Percentiles rank a stretch among this genome's conserved stretches.
phyloP scores from a whole-genome alignment of 2,888 invertebrate genomes.

The Lamproptera curius region DNA sequence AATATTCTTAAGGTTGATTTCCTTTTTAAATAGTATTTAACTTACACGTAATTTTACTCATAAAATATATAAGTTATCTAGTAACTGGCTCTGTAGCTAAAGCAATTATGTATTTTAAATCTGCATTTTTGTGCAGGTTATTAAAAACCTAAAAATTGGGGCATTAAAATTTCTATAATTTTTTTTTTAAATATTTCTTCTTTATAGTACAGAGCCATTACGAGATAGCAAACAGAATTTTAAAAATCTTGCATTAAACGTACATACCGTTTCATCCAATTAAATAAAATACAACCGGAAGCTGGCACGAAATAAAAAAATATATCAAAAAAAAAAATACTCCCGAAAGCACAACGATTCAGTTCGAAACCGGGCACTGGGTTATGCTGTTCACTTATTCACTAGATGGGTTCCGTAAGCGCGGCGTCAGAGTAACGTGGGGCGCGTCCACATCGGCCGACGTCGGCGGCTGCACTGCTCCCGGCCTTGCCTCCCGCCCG shows the following conservation, averaged over 20 bases:
- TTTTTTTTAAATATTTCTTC: no score
- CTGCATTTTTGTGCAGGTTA: no score
- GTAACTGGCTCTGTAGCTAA: no score
- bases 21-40: neutral
- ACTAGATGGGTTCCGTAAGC: slow-evolving; percentile 32
- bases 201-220: no score
- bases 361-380: slow-evolving; percentile 24
- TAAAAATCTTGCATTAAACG: no score
- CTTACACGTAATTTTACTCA: no score
- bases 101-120: no score
- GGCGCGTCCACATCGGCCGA: slow-evolving; percentile 15
- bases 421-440: slow-evolving; percentile 4
- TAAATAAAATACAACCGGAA: neutral
- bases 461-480: slow-evolving; percentile 55
- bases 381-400: slow-evolving; percentile 39
- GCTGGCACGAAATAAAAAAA: slow-evolving; percentile 15
- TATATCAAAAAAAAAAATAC: slow-evolving; percentile 8
- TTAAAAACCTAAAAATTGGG: no score
- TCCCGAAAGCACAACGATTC: slow-evolving; percentile 15
- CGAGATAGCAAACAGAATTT: no score
- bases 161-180: no score
- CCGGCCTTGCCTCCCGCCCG: slow-evolving; percentile 46
- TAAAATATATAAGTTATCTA: no score
- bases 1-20: no score
- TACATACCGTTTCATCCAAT: slow-evolving; percentile 8